Base-by-base conservation (phyloP, 2,797 vertebrate species). In the Myotis myotis region DNA sequence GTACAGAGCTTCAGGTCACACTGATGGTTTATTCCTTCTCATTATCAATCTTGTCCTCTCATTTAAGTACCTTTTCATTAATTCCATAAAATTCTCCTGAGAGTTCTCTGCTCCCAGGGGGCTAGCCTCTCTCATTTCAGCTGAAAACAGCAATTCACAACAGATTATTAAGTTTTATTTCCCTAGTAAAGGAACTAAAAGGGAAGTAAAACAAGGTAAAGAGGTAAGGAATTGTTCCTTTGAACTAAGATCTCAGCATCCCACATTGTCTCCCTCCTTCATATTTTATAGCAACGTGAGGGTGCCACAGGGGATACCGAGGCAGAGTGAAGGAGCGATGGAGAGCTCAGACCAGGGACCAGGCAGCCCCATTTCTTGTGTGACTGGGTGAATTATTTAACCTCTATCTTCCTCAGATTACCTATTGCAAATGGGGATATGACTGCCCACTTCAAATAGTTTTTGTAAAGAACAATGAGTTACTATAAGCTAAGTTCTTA, bases 51-150 rank as follows among this genome's bases (percentile, higher is more conserved):
- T 66, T 53, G 49, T 80, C 36, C 53, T 84, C 25, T 53, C 38
- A 19, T 87, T 96, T 94, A 95, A 96, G 84, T 88, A 64, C 51
- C n/a, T 93, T 87, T 90, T 93, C 96, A 96, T 96, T 96, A 96
- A 95, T 87, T 89, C 93, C 4, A 1, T 72, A 89, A 91, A 71
- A 87, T 68, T 78, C 87, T 85, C 81, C 33, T 49, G 91, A 74
- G 81, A 79, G 1, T 88, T 91, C 82, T 81, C 47, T 76, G 41
- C 28, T 92, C 94, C 84, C 85, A 10, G 17, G 68, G 84, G 87
- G 23, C 74, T 53, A 83, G 55, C 12, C 82, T 95, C 93, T 60
- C 84, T 93, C 89, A 92, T 85, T 86, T 90, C 55, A 94, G 25
- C 47, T 83, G 93, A 64, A 95, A 96, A 92, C 41, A 90, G 95